Conservation (phyloP, 2,113 vertebrate genomes). For the Hippocampus abdominalis region DNA sequence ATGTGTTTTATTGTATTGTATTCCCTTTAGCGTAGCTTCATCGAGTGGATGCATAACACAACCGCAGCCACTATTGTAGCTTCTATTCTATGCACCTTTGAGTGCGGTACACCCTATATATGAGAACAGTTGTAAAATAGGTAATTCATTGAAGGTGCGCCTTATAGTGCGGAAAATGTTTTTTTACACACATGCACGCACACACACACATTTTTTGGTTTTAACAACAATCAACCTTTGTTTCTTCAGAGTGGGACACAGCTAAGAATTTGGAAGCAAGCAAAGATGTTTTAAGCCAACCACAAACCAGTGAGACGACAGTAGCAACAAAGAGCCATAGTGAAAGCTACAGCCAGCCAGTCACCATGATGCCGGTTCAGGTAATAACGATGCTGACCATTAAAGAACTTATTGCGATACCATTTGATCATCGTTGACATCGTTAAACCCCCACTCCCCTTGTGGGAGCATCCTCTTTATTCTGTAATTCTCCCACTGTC, state of each 20-base stretch:
- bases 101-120: too few relatives aligned
- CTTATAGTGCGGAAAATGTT: too few relatives aligned
- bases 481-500: neutral
- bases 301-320: slow-evolving; percentile 73
- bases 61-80: too few relatives aligned
- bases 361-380: slow-evolving; percentile 90
- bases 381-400: slow-evolving; percentile 60
- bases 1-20: too few relatives aligned
- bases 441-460: too few relatives aligned
- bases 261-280: slow-evolving; percentile 80
- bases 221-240: neutral
- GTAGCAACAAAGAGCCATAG: slow-evolving; percentile 77
- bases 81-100: too few relatives aligned
- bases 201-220: neutral
- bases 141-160: too few relatives aligned
- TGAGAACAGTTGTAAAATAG: too few relatives aligned
- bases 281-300: slow-evolving; percentile 76
- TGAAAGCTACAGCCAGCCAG: slow-evolving; percentile 86
- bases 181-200: too few relatives aligned
- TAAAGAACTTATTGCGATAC: neutral
- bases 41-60: too few relatives aligned
- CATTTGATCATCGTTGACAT: neutral
- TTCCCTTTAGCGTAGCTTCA: too few relatives aligned
- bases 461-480: neutral
- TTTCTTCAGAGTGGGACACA: slow-evolving; percentile 88